Evolutionary conservation across 2,113 vertebrate species (phyloP).

Genomic region (Taxidea taxus): DNA sequence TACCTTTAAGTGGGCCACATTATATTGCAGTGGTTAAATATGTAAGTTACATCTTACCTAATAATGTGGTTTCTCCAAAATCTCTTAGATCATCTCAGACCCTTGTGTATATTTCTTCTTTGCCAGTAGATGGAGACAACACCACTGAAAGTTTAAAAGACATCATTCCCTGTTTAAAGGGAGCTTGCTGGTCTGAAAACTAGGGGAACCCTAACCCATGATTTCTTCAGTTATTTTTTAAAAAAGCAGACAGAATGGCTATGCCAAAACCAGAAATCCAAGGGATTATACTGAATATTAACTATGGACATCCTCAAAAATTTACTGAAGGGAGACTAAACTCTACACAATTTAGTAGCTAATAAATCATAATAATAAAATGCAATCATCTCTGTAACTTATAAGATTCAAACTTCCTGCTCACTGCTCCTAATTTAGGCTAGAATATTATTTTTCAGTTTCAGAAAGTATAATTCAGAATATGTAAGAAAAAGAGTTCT

Average conservation of each 20-base stretch:
- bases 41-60: slow-evolving; percentile 78
- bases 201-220: slow-evolving; percentile 56
- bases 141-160: slow-evolving; percentile 79
- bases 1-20: slow-evolving; percentile 66
- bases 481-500: background rate
- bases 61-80: slow-evolving; percentile 77
- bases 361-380: slow-evolving; percentile 33
- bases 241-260: slow-evolving; percentile 44
- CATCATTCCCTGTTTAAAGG: slow-evolving; percentile 79
- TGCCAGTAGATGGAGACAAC: slow-evolving; percentile 79
- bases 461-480: slow-evolving; percentile 34
- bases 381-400: slow-evolving; percentile 32
- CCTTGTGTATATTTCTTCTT: slow-evolving; percentile 72
- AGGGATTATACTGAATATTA: slow-evolving; percentile 39
- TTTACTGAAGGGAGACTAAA: slow-evolving; percentile 51
- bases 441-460: slow-evolving; percentile 34
- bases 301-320: slow-evolving; percentile 62
- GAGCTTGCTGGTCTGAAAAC: slow-evolving; percentile 68
- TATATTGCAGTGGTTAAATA: slow-evolving; percentile 69
- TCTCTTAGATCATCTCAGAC: slow-evolving; percentile 76
- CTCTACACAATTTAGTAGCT: slow-evolving; percentile 36
- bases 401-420: slow-evolving; percentile 33
- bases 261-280: slow-evolving; percentile 38
- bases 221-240: slow-evolving; percentile 35
- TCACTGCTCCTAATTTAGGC: slow-evolving; percentile 18